Evolutionary conservation across 2,888 invertebrate genomes (phyloP).

Genomic region (Beris morrisii): DNA sequence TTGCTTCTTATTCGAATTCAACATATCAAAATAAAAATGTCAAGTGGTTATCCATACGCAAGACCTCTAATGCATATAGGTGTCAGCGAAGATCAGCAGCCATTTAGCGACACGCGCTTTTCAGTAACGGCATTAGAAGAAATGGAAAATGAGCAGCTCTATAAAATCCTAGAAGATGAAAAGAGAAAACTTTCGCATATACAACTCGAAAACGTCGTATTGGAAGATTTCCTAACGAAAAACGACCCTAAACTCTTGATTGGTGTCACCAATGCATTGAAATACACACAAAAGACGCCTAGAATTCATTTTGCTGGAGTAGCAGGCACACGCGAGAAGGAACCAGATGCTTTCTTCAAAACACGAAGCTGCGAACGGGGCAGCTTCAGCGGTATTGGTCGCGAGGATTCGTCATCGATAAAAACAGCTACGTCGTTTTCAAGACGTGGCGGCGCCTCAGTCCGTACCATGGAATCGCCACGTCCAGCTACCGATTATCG

Average conservation of each 20-base stretch:
- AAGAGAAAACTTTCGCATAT: conserved; percentile 45
- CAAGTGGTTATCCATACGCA: neutral
- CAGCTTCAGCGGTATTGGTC: conserved; percentile 1
- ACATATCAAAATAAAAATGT: conserved; percentile 9
- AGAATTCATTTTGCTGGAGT: conserved; percentile 31
- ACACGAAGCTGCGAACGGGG: neutral
- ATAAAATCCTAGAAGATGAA: conserved; percentile 44
- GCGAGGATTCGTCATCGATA: conserved; percentile 14
- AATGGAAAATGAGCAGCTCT: conserved; percentile 38
- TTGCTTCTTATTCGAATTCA: neutral
- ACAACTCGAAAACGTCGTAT: conserved; percentile 49
- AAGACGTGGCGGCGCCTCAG: conserved; percentile 37
- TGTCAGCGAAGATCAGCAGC: neutral
- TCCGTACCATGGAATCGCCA: conserved; percentile 30
- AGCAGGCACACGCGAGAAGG: neutral
- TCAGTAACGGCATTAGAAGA: conserved; percentile 10
- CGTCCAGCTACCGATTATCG: conserved; percentile 42
- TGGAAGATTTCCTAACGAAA: conserved; percentile 50
- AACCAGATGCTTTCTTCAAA: neutral
- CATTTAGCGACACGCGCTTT: neutral
- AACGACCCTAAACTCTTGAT: conserved; percentile 51
- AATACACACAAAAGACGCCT: conserved; percentile 24
- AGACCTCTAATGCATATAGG: neutral
- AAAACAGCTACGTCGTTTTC: conserved; percentile 33
- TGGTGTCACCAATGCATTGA: conserved; percentile 43